Base-by-base conservation (phyloP, 2,113 vertebrate genomes). In the Mobula hypostoma region DNA sequence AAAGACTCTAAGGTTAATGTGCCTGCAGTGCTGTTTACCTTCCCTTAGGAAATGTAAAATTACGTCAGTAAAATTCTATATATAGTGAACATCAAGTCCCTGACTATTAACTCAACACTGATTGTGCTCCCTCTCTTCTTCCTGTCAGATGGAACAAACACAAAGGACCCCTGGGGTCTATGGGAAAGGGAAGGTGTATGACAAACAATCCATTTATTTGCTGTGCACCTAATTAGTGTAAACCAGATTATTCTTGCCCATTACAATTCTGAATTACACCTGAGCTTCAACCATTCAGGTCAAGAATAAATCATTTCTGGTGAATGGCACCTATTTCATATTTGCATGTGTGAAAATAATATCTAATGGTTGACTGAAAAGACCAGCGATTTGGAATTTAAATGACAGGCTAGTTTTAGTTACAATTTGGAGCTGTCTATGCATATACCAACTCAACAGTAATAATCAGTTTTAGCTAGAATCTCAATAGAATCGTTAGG, bases 61-160 rank as follows among this genome's bases (percentile, higher is more conserved):
- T 74, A 74, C 70, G 91, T 93, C 91, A 93, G 91, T 56, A 74
- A 92, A 63, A 74, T 93, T 93, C 91, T 19, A 93, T 48, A 74
- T 76, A 40, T 76, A 76, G 70, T 56, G 24, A 93, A 74, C 36
- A 21, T 74, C 91, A 72, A 29, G 91, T 56, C 91, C 21, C 68
- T 56, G 72, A 70, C 12, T 27, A 29, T 74, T 93, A 56, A 93
- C 27, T 72, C 68, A 17, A 93, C 74, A 74, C 91, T 93, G 40
- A 70, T 74, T 48, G 24, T 36, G n/a, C 58, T 88, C 83, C 83
- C 12, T 72, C 4, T 12, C 70, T 93, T 74, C 32, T 74, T 48
- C 36, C 85, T 63, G 5, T 29, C 70, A 74, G 91, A 93, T 76
- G 29, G 91, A 93, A 48, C 66, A 40, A 87, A 56, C 24, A 48